Percentiles rank a stretch among this genome's conserved stretches.
These are phyloP conservation scores for Dolichallabes microphthalmus DNA, from an alignment of 2,113 vertebrate genomes.

Conservation along the genomic window DNA sequence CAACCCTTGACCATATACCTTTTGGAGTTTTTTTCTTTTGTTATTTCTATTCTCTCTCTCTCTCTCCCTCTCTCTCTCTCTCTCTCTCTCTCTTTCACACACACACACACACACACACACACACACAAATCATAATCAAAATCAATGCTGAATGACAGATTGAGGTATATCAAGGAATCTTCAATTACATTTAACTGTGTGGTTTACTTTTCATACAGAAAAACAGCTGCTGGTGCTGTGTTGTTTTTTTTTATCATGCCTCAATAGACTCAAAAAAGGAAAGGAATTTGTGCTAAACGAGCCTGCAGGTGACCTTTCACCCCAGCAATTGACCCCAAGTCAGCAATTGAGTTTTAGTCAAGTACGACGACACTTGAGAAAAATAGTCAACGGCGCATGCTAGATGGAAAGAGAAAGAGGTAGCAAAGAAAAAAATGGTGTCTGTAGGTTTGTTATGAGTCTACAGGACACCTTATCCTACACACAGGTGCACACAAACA, in stretches of 20 bases:
- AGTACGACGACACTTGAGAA: conserved; percentile 35
- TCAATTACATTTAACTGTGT: not conserved
- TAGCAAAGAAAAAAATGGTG: conserved; percentile 28
- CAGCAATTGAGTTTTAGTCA: not conserved
- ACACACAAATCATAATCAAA: not conserved
- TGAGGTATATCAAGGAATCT: not conserved
- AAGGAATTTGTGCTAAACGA: conserved; percentile 61
- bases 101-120: not conserved
- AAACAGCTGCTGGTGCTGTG: conserved; percentile 10
- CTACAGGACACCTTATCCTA: conserved; percentile 68
- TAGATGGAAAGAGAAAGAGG: not conserved
- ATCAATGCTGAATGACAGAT: not conserved
- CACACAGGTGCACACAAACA: conserved; percentile 68
- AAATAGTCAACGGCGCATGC: conserved; percentile 26
- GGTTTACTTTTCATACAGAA: conserved; percentile 10
- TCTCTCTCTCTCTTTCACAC: not conserved
- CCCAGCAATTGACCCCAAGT: conserved; percentile 57
- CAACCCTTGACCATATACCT: conserved; percentile 37
- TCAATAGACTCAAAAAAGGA: conserved; percentile 58
- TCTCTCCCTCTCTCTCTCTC: not conserved
- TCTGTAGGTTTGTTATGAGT: conserved; percentile 67
- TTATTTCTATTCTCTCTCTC: not conserved
- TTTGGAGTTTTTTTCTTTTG: not conserved
- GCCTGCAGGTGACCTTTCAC: conserved; percentile 55
- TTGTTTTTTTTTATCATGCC: conserved; percentile 41